These are phyloP conservation scores for Connochaetes taurinus DNA, from an alignment of 2,113 vertebrate species.

Conservation along the genomic window DNA sequence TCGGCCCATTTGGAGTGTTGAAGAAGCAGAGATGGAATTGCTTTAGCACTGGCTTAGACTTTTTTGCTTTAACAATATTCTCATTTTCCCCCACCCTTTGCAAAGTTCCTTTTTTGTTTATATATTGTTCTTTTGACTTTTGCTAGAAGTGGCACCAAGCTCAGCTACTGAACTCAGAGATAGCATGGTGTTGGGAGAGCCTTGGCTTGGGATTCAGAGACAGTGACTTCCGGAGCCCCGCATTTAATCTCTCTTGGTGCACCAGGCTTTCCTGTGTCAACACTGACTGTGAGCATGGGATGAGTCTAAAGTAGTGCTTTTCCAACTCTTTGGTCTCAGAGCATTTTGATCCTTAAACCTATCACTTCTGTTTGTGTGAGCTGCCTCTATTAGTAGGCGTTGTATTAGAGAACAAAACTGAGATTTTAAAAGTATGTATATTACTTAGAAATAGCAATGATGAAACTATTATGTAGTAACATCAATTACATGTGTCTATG, in stretches of 20 bases:
- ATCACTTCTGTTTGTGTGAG: background rate
- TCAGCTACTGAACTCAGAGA: background rate
- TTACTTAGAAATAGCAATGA: background rate
- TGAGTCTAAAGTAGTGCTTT: rapidly evolving
- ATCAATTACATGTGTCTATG: background rate
- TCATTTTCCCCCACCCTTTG: background rate
- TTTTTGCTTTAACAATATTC: background rate
- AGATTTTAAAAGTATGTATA: background rate
- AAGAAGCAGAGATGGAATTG: background rate
- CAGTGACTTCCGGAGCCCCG: too few relatives aligned
- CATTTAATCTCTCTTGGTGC: rapidly evolving
- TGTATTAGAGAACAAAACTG: background rate
- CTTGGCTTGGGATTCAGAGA: too few relatives aligned
- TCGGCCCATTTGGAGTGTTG: background rate
- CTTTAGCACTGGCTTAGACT: background rate
- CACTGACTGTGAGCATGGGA: background rate
- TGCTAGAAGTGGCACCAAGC: background rate
- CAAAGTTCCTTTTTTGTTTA: background rate
- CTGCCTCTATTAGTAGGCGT: background rate
- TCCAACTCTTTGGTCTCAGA: background rate
- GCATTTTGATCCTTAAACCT: background rate
- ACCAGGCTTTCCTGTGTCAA: background rate
- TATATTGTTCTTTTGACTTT: background rate
- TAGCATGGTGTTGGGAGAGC: background rate
- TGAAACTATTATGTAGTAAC: background rate